Evolutionary conservation across 92 coral and sea anemone species (phyloP).

Genomic region (Virgularia gustaviana): DNA sequence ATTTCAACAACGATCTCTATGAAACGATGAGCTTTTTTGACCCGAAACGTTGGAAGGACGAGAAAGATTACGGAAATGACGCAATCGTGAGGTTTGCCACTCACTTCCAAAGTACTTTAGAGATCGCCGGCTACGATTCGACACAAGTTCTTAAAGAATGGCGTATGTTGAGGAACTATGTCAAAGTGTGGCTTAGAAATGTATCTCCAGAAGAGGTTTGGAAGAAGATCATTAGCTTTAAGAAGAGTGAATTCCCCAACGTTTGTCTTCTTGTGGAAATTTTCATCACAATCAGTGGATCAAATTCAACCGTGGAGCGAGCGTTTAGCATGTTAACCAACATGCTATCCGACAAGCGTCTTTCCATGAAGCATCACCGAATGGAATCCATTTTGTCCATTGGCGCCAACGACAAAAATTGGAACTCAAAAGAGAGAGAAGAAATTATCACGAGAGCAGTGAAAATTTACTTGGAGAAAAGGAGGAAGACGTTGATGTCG

Average conservation of each 20-base stretch:
- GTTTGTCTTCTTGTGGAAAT: conserved; percentile 30
- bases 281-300: conserved; percentile 24
- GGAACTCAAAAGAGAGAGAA: too few relatives aligned
- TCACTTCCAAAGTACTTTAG: conserved; percentile 41
- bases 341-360: conserved; percentile 10
- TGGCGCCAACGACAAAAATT: too few relatives aligned
- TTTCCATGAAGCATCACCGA: conserved; percentile 29
- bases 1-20: conserved; percentile 12
- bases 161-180: not conserved
- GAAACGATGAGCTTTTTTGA: conserved; percentile 17
- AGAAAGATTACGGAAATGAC: conserved; percentile 20
- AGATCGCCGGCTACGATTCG: conserved; percentile 12
- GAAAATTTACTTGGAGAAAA: conserved; percentile 8
- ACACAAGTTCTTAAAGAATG: not conserved
- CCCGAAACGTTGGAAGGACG: conserved; percentile 19
- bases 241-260: conserved; percentile 28
- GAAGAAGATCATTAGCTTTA: conserved; percentile 39
- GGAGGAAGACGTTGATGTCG: conserved; percentile 8
- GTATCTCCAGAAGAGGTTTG: conserved; percentile 30
- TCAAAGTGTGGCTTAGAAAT: conserved; percentile 9
- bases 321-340: conserved; percentile 34
- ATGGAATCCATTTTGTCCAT: too few relatives aligned
- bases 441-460: too few relatives aligned
- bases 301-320: conserved; percentile 37
- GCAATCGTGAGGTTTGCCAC: conserved; percentile 34